phyloP scores from a whole-genome alignment of 2,113 vertebrate genomes.

The Picathartes gymnocephalus region DNA sequence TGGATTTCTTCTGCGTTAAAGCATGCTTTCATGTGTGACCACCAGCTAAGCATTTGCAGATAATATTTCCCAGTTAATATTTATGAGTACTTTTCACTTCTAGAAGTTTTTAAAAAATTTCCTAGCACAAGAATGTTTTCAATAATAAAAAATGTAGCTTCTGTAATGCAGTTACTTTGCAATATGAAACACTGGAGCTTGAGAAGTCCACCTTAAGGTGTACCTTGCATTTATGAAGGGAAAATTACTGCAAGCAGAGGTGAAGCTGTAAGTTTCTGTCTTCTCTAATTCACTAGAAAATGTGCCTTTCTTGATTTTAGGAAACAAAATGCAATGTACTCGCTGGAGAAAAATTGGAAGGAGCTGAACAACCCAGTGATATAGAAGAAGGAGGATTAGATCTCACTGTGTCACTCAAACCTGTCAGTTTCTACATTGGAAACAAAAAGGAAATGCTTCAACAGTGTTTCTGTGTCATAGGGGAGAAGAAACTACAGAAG shows the following conservation, averaged over 20 bases:
- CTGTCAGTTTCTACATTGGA: constrained; percentile 87
- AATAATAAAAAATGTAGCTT: background rate
- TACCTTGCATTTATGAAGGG: background rate
- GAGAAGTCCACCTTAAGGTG: background rate
- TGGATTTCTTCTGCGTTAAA: background rate
- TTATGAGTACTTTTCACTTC: background rate
- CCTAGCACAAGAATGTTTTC: background rate
- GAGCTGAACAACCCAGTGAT: constrained; percentile 84
- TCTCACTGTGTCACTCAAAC: constrained; percentile 83
- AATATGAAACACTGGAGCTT: background rate
- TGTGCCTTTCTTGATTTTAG: constrained; percentile 56
- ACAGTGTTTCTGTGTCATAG: constrained; percentile 90
- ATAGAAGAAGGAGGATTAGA: constrained; percentile 94
- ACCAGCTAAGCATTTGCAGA: background rate
- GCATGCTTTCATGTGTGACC: background rate
- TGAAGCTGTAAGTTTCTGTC: background rate
- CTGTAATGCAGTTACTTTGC: background rate
- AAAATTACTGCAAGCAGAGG: background rate
- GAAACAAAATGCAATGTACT: constrained; percentile 72
- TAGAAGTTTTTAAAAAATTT: background rate
- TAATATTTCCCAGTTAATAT: background rate
- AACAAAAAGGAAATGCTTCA: constrained; percentile 91
- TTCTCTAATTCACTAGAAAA: background rate
- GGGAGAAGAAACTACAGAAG: constrained; percentile 88
- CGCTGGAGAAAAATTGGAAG: constrained; percentile 71